These are phyloP conservation scores for Drosophila carrolli DNA, from an alignment of 1,140 invertebrate species.

Conservation along the genomic window DNA sequence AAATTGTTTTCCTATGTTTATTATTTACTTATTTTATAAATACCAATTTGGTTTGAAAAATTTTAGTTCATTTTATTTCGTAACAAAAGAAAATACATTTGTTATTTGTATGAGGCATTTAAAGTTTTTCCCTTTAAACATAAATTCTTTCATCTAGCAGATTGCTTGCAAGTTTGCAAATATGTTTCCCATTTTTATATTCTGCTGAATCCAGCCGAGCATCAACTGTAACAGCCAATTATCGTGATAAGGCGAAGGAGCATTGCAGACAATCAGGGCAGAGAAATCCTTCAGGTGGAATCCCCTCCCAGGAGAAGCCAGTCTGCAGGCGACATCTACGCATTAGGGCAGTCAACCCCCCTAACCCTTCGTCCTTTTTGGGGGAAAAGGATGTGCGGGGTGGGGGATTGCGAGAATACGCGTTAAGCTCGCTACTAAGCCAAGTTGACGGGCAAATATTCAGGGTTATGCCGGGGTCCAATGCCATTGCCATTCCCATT, in stretches of 20 bases:
- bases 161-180: neutral
- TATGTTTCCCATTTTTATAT: slow-evolving; percentile 21
- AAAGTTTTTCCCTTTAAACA: neutral
- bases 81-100: no score
- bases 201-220: slow-evolving; percentile 24
- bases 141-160: neutral
- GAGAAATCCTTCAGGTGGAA: slow-evolving; percentile 50
- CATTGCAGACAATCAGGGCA: slow-evolving; percentile 34
- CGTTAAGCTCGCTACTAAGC: slow-evolving; percentile 51
- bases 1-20: neutral
- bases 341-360: slow-evolving; percentile 20
- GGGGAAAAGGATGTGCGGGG: no score
- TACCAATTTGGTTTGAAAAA: no score
- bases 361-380: slow-evolving; percentile 12
- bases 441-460: slow-evolving; percentile 55
- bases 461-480: slow-evolving; percentile 39
- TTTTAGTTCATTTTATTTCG: no score
- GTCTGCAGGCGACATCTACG: slow-evolving; percentile 46
- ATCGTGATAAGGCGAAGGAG: slow-evolving; percentile 41
- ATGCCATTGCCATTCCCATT: neutral
- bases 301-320: slow-evolving; percentile 25
- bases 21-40: neutral
- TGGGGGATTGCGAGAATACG: neutral
- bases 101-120: neutral
- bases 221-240: slow-evolving; percentile 47